Evolutionary conservation across 1,140 invertebrate genomes (phyloP).

Genomic region (Philotrypesis tridentata): DNA sequence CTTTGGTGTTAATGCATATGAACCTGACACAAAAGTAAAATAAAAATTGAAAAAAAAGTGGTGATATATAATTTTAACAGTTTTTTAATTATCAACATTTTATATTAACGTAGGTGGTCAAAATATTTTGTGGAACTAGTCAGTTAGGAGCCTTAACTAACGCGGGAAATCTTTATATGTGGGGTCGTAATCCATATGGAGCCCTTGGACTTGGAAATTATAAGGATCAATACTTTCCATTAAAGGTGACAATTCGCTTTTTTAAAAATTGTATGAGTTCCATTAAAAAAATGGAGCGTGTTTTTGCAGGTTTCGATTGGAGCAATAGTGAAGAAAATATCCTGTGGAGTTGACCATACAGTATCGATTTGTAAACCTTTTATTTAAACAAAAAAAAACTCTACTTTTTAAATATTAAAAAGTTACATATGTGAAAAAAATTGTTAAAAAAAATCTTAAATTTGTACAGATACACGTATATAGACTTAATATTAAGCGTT

Average conservation of each 20-base stretch:
- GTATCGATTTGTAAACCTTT: constrained; percentile 85
- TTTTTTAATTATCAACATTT: neutral
- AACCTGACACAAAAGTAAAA: constrained; percentile 78
- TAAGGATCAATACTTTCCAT: constrained; percentile 91
- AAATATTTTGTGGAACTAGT: constrained; percentile 83
- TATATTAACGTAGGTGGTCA: constrained; percentile 62
- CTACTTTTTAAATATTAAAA: constrained; percentile 31
- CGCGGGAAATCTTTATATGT: constrained; percentile 88
- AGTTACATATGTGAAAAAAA: constrained; percentile 30
- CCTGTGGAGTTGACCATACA: constrained; percentile 90
- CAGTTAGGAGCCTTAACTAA: constrained; percentile 88
- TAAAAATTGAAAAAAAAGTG: neutral
- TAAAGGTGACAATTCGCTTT: constrained; percentile 79
- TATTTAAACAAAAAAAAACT: constrained; percentile 67
- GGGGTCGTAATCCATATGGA: constrained; percentile 90
- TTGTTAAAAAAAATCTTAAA: constrained; percentile 32
- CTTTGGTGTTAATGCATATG: constrained; percentile 90
- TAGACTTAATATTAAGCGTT: constrained; percentile 29
- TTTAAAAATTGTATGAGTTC: neutral
- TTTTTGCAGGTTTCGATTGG: constrained; percentile 80
- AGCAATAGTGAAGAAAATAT: constrained; percentile 81
- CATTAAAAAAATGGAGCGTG: constrained; percentile 5
- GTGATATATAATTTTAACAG: constrained; percentile 10
- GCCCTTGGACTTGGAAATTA: constrained; percentile 87
- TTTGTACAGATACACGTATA: constrained; percentile 35